phyloP scores from a whole-genome alignment of 2,888 invertebrate genomes.

The Ectemnius cavifrons region DNA sequence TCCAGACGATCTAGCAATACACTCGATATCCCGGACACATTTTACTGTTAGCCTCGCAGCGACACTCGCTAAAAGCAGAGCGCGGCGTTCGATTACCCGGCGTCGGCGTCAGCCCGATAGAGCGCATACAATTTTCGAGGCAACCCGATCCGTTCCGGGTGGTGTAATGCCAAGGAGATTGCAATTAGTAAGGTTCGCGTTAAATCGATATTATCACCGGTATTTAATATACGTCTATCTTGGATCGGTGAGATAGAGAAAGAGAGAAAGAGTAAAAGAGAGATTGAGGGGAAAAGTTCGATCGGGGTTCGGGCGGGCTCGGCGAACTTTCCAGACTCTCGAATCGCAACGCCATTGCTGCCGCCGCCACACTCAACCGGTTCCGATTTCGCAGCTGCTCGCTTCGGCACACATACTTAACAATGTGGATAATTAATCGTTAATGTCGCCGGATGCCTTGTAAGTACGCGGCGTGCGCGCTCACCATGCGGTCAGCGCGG shows the following conservation, averaged over 20 bases:
- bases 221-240: not conserved
- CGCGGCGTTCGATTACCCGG: not conserved
- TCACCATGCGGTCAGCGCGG: slow-evolving; percentile 34
- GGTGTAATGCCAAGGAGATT: slow-evolving; percentile 2
- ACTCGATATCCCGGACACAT: not conserved
- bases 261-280: not conserved
- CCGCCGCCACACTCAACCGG: slow-evolving; percentile 5
- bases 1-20: not conserved
- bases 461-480: slow-evolving; percentile 34
- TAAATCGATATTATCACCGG: slow-evolving; percentile 1
- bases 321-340: slow-evolving; percentile 2
- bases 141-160: slow-evolving; percentile 6
- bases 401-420: slow-evolving; percentile 31
- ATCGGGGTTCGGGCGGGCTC: no score
- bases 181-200: slow-evolving; percentile 2
- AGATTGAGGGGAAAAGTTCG: not conserved
- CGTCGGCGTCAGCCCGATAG: not conserved
- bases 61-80: not conserved
- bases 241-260: not conserved
- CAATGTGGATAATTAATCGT: slow-evolving; percentile 60
- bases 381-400: slow-evolving; percentile 13
- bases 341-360: not conserved
- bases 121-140: not conserved
- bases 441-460: slow-evolving; percentile 35
- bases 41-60: not conserved